A percentile compares a stretch with the other conserved stretches of the same genome.
Evolutionary conservation across 2,797 vertebrate species (phyloP).

Genomic region (Amblyopsis hoosieri): DNA sequence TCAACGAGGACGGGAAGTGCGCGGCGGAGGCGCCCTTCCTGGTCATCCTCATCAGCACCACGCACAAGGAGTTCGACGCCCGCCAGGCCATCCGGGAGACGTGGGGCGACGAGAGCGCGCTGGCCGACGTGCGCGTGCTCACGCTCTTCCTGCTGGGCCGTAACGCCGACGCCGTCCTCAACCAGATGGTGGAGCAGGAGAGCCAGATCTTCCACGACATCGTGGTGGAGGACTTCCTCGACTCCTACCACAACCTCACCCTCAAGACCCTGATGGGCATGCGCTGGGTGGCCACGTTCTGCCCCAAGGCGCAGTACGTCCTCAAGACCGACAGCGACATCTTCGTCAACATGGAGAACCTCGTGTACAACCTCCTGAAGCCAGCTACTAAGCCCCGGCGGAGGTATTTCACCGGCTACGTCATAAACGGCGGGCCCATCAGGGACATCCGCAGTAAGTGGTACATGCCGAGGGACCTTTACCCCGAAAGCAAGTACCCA

Average conservation of each 20-base stretch:
- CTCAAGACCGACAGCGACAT: constrained; percentile 99
- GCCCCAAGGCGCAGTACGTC: constrained; percentile 92
- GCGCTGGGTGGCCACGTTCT: constrained; percentile 96
- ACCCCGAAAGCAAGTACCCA: constrained; percentile 96
- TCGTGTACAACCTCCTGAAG: constrained; percentile 94
- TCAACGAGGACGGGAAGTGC: constrained; percentile 94
- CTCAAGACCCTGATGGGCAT: constrained; percentile 99
- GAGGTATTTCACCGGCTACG: constrained; percentile 95
- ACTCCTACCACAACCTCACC: constrained; percentile 97
- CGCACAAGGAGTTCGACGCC: constrained; percentile 97
- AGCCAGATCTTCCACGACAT: constrained; percentile 98
- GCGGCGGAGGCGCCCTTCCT: constrained; percentile 88
- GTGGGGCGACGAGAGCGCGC: constrained; percentile 95
- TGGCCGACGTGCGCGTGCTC: constrained; percentile 88
- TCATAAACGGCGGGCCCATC: constrained; percentile 97
- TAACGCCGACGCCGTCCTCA: constrained; percentile 88
- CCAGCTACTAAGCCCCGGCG: constrained; percentile 92
- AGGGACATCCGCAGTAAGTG: constrained; percentile 97
- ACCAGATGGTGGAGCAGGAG: constrained; percentile 98
- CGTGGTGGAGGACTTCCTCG: constrained; percentile 95
- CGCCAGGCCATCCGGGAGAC: constrained; percentile 97
- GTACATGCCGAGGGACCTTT: constrained; percentile 97
- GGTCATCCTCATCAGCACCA: constrained; percentile 97
- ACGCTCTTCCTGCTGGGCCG: constrained; percentile 93
- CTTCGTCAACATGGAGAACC: constrained; percentile 99